phyloP scores from a whole-genome alignment of 1,140 invertebrate species.

The Gonatopus flavifemur region DNA sequence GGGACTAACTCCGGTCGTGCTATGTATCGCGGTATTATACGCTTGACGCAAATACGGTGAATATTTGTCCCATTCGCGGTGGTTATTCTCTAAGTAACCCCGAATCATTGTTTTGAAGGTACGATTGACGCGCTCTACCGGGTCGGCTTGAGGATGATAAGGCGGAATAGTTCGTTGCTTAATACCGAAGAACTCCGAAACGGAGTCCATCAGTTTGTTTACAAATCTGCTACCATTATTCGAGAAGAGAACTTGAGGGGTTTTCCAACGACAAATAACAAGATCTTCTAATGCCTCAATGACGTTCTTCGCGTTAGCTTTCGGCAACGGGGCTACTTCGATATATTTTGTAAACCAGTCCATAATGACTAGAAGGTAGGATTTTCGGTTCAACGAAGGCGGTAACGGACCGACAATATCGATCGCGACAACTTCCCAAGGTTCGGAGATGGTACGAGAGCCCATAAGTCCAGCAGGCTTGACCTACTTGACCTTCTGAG shows the following conservation, averaged over 20 bases:
- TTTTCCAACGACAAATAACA: neutral
- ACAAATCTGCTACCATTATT: constrained; percentile 15
- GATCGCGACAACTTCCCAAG: constrained; percentile 27
- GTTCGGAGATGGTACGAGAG: constrained; percentile 13
- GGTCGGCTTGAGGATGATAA: too few species aligned
- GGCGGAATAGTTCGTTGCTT: too few species aligned
- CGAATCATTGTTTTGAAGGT: too few species aligned
- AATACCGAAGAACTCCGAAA: too few species aligned
- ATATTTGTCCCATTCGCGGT: too few species aligned
- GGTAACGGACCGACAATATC: constrained; percentile 43
- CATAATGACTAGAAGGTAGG: constrained; percentile 38
- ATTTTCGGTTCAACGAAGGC: constrained; percentile 23
- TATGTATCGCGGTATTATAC: too few species aligned
- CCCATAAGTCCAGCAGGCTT: constrained; percentile 30
- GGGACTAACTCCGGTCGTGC: too few species aligned
- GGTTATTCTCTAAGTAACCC: too few species aligned
- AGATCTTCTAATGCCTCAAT: neutral
- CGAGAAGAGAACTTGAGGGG: neutral
- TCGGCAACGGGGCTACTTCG: constrained; percentile 4
- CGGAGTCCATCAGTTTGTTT: too few species aligned
- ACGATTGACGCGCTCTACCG: too few species aligned
- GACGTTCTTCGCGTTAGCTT: constrained; percentile 3
- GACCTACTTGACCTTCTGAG: constrained; percentile 26
- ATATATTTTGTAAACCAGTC: constrained; percentile 43
- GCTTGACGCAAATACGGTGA: too few species aligned